Conservation (phyloP, 2,797 vertebrate genomes). For the Platalea minor region DNA sequence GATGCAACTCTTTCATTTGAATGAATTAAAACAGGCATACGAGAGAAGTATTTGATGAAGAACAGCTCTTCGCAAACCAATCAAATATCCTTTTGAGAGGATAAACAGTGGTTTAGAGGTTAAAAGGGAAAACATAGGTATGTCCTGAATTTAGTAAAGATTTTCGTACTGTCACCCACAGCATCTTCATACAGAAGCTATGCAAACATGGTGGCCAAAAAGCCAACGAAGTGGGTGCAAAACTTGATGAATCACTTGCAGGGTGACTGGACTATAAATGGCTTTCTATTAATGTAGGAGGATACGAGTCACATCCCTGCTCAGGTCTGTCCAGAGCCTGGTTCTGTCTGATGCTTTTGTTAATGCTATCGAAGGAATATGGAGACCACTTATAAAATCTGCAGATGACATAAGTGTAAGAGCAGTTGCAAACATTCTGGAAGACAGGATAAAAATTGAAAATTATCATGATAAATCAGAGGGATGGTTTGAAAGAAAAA, state of each 20-base stretch:
- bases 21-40: not conserved
- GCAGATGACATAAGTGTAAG: not conserved
- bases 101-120: not conserved
- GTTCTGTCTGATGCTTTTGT: not conserved
- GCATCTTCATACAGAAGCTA: not conserved
- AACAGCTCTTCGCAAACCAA: not conserved
- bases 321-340: not conserved
- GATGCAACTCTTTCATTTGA: not conserved
- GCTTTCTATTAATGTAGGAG: not conserved
- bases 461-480: not conserved
- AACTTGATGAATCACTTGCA: not conserved
- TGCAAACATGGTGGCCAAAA: not conserved
- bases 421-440: not conserved
- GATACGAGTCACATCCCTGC: not conserved
- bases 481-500: not conserved
- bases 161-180: not conserved
- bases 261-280: not conserved
- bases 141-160: not conserved
- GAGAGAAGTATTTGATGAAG: not conserved
- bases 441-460: not conserved
- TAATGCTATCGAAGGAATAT: not conserved
- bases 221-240: not conserved
- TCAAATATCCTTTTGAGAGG: not conserved
- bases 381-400: not conserved
- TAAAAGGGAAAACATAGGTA: not conserved